Conservation (phyloP, 1,140 invertebrate genomes). For the Dreissena rostriformis region DNA sequence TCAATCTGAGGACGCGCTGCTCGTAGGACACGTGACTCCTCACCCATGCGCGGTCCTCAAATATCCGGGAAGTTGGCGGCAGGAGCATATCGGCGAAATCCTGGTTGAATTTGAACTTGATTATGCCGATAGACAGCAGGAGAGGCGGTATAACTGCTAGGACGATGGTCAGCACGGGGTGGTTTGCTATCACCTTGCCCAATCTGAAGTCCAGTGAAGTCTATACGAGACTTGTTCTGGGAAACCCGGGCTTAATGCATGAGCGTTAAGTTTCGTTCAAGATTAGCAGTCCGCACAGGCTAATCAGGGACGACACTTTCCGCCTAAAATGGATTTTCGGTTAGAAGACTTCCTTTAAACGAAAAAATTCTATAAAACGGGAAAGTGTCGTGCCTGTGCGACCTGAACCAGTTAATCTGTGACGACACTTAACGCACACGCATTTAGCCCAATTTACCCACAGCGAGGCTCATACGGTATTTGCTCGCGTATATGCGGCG, state of each 20-base stretch:
- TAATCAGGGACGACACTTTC: background rate
- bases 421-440: no score
- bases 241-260: background rate
- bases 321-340: background rate
- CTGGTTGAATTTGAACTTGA: conserved; percentile 44
- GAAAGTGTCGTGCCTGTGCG: no score
- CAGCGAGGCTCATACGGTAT: no score
- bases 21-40: conserved; percentile 35
- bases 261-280: no score
- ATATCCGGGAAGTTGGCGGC: conserved; percentile 49
- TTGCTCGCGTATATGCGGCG: no score
- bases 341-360: background rate
- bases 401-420: background rate
- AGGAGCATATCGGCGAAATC: conserved; percentile 44
- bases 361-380: background rate
- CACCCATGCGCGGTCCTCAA: conserved; percentile 46
- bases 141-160: conserved; percentile 20
- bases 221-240: background rate
- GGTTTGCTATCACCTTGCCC: conserved; percentile 21
- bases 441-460: no score
- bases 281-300: background rate
- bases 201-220: conserved; percentile 1
- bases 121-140: conserved; percentile 34
- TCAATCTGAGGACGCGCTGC: conserved; percentile 39
- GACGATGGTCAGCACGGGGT: conserved; percentile 27